Evolutionary conservation across 2,797 vertebrate species (phyloP).

Genomic region (Cryptoblepharus egeriae): DNA sequence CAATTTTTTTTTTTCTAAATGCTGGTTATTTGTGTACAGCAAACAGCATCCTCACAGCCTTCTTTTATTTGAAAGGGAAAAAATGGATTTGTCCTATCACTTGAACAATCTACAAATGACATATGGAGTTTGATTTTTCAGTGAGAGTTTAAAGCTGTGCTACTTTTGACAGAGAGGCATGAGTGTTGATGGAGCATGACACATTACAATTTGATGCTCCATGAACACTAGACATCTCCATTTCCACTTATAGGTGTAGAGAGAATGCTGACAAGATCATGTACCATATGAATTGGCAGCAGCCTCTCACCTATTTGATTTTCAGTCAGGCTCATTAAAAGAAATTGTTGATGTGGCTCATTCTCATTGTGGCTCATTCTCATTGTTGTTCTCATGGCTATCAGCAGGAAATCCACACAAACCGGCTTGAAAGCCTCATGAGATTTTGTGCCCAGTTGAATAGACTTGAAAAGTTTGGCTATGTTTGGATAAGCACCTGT

Average conservation of each 20-base stretch:
- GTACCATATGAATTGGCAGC: background rate
- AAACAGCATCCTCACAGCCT: conserved; percentile 12
- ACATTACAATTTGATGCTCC: background rate
- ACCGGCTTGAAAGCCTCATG: background rate
- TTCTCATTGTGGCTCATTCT: conserved; percentile 3
- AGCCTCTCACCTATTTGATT: conserved; percentile 1
- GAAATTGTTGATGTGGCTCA: background rate
- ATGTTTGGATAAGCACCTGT: conserved; percentile 1
- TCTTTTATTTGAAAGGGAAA: conserved; percentile 3
- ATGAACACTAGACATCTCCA: background rate
- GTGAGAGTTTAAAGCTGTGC: background rate
- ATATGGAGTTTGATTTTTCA: no score
- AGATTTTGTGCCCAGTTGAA: conserved; percentile 24
- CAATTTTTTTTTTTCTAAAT: conserved; percentile 35
- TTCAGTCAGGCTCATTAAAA: conserved; percentile 8
- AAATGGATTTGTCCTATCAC: conserved; percentile 44
- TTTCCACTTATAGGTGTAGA: background rate
- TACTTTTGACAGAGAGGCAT: background rate
- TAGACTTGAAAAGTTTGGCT: conserved; percentile 17
- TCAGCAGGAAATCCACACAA: background rate
- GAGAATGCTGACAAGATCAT: background rate
- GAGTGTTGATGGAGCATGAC: background rate
- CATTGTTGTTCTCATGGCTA: conserved; percentile 1
- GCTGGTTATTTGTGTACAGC: conserved; percentile 37
- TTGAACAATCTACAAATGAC: background rate